Conservation (phyloP, 1,140 invertebrate species). For the Solenopsis fugax region DNA sequence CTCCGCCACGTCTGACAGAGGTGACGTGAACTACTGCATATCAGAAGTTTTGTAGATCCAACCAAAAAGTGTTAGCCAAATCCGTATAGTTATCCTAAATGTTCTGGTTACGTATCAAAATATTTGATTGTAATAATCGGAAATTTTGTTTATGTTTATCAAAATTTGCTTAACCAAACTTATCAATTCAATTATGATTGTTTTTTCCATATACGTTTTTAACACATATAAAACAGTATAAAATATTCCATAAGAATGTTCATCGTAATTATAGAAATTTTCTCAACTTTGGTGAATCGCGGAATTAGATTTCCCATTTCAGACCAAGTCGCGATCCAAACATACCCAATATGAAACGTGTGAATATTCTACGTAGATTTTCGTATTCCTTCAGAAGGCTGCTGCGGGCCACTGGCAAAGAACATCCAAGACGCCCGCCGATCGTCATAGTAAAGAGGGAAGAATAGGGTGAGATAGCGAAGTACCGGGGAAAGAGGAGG, state of each 20-base stretch:
- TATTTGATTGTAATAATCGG: too few relatives aligned
- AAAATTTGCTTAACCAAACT: too few relatives aligned
- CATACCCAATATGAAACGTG: not conserved
- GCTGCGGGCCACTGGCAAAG: conserved; percentile 1
- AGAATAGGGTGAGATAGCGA: conserved; percentile 27
- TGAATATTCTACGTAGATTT: conserved; percentile 1
- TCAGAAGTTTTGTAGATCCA: too few relatives aligned
- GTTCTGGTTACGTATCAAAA: too few relatives aligned
- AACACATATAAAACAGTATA: not conserved
- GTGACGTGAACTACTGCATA: too few relatives aligned
- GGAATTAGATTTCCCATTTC: not conserved
- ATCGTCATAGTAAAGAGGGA: conserved; percentile 11
- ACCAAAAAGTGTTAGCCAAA: too few relatives aligned
- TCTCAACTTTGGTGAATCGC: not conserved
- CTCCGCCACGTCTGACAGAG: too few relatives aligned
- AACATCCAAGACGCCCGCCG: conserved; percentile 35
- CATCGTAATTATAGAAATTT: not conserved
- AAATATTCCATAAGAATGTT: not conserved
- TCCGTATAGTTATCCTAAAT: too few relatives aligned
- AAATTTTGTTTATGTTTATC: too few relatives aligned
- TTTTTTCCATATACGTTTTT: not conserved
- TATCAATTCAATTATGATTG: too few relatives aligned
- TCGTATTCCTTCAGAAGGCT: conserved; percentile 26
- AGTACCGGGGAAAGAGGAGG: conserved; percentile 21
- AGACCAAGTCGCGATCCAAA: not conserved